Conservation (phyloP, 2,888 invertebrate species). For the Maniola hyperantus region DNA sequence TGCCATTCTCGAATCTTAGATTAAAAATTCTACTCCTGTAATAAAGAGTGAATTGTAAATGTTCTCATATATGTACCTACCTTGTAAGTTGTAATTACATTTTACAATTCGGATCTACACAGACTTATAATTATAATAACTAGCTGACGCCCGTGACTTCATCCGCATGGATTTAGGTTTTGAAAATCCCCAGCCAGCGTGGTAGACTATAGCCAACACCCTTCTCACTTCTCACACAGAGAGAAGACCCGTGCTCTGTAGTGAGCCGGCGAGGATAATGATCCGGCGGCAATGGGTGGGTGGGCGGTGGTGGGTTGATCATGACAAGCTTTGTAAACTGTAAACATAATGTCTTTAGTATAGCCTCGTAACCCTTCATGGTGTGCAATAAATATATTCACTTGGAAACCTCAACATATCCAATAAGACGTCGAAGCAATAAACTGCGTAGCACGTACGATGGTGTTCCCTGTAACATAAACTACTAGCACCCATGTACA, state of each 20-base stretch:
- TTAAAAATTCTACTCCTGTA: constrained; percentile 14
- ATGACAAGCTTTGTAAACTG: background rate
- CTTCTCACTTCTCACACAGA: too few species aligned
- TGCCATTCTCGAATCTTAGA: constrained; percentile 23
- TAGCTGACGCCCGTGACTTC: too few species aligned
- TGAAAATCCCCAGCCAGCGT: too few species aligned
- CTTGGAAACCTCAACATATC: constrained; percentile 21
- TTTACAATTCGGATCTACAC: background rate
- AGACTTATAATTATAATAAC: too few species aligned
- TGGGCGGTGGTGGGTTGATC: too few species aligned
- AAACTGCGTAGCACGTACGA: constrained; percentile 21
- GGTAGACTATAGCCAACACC: too few species aligned
- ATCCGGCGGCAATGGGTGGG: too few species aligned
- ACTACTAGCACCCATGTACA: constrained; percentile 7
- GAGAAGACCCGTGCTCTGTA: too few species aligned
- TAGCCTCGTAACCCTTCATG: background rate
- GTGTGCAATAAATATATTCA: constrained; percentile 14
- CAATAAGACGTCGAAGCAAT: constrained; percentile 19
- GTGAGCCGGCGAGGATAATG: too few species aligned
- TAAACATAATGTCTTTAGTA: background rate
- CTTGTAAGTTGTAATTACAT: background rate
- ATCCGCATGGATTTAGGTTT: too few species aligned
- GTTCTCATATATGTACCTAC: too few species aligned
- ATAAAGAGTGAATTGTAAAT: constrained; percentile 7
- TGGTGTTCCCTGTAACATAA: constrained; percentile 18